A percentile compares a stretch with the other conserved stretches of the same genome.
Evolutionary conservation across 2,888 invertebrate genomes (phyloP).

Genomic region (Dicyrtomina minuta): DNA sequence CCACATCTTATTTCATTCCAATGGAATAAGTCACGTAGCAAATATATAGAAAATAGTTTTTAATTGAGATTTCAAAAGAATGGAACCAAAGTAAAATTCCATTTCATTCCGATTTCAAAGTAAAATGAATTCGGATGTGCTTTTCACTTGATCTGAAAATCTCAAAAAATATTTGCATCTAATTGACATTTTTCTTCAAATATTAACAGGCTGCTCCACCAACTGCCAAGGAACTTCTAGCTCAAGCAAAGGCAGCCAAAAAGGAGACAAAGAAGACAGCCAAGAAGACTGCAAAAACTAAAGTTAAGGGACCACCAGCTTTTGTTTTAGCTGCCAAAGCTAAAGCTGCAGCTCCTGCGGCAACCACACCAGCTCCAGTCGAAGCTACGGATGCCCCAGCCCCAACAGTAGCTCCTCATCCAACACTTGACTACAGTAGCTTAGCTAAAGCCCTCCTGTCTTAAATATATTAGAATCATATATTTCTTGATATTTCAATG

Average conservation of each 20-base stretch:
- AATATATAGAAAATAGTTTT: too few species aligned
- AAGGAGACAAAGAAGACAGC: conserved; percentile 15
- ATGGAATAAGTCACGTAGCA: too few species aligned
- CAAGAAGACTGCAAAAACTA: conserved; percentile 1
- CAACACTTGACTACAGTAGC: conserved; percentile 40
- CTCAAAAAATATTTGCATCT: too few species aligned
- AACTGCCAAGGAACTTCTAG: neutral
- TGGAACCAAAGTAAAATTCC: too few species aligned
- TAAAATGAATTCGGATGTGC: too few species aligned
- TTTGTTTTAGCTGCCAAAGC: neutral
- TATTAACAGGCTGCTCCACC: conserved; percentile 3
- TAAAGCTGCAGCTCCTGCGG: neutral
- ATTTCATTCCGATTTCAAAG: too few species aligned
- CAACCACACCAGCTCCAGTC: conserved; percentile 18
- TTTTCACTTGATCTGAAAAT: too few species aligned
- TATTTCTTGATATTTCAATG: neutral
- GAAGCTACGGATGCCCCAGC: neutral
- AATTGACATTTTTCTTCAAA: neutral
- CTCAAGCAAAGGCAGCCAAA: neutral
- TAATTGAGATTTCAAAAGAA: too few species aligned
- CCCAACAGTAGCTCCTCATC: conserved; percentile 34
- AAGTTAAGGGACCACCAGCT: neutral
- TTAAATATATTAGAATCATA: too few species aligned
- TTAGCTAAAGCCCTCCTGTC: conserved; percentile 44
- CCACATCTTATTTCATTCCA: too few species aligned